Evolutionary conservation across 2,888 invertebrate genomes (phyloP).

Genomic region (Argyresthia goedartella): DNA sequence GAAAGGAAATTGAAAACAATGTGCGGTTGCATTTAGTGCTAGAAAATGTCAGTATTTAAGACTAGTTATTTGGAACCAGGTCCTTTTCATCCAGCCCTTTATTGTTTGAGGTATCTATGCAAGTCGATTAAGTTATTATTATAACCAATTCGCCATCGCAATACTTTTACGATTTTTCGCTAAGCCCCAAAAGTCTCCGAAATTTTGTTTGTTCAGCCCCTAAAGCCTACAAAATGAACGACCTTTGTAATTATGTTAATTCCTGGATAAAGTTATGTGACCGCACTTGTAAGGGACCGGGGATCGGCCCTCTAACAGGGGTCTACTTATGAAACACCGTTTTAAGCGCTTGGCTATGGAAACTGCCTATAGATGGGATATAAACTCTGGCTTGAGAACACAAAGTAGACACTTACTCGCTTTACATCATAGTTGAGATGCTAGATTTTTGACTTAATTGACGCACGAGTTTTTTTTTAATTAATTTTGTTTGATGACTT

Average conservation of each 20-base stretch:
- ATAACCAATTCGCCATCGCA: no score
- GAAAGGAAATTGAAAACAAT: no score
- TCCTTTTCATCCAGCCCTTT: no score
- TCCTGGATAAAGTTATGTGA: constrained; percentile 60
- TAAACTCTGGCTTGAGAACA: not conserved
- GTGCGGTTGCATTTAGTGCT: no score
- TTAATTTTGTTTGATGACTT: no score
- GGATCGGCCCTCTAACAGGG: not conserved
- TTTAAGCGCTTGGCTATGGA: constrained; percentile 34
- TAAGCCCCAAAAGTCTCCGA: not conserved
- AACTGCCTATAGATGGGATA: constrained; percentile 22
- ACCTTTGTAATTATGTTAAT: constrained; percentile 63
- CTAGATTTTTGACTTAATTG: not conserved
- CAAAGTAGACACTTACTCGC: no score
- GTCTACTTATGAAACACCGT: constrained; percentile 30
- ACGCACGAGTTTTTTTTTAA: constrained; percentile 3
- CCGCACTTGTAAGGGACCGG: constrained; percentile 30
- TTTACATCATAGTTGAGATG: not conserved
- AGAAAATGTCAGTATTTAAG: no score
- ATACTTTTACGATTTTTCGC: no score
- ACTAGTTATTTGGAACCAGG: no score
- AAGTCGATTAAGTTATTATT: no score
- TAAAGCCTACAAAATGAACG: constrained; percentile 24
- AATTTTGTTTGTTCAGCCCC: constrained; percentile 29
- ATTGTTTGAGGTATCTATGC: no score